Conservation (phyloP, 2,113 vertebrate species). For the Peromyscus leucopus region DNA sequence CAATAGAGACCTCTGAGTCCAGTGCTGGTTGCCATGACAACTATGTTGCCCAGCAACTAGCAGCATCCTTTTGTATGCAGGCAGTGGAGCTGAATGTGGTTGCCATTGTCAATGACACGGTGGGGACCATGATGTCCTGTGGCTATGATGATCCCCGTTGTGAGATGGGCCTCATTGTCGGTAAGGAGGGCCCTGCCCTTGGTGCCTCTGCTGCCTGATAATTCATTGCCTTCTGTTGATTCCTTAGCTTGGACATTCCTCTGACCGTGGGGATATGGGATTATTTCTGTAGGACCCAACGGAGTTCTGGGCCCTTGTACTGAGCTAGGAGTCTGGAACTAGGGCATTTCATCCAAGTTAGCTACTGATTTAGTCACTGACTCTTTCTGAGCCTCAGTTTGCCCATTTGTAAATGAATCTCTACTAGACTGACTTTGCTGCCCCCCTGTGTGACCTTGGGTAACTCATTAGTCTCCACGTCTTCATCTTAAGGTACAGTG, state of each 20-base stretch:
- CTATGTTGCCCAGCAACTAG: constrained; percentile 82
- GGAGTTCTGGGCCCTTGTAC: not conserved
- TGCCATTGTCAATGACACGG: constrained; percentile 90
- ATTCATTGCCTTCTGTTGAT: constrained; percentile 34
- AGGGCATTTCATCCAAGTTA: not conserved
- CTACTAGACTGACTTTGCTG: not conserved
- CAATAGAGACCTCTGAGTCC: constrained; percentile 71
- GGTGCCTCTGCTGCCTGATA: not conserved
- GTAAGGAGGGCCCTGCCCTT: constrained; percentile 77
- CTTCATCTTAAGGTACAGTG: not conserved
- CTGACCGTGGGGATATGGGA: not conserved
- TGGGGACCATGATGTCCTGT: constrained; percentile 92
- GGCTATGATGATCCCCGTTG: constrained; percentile 88
- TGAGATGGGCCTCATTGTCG: constrained; percentile 90
- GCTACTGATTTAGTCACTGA: constrained; percentile 1
- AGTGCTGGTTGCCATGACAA: constrained; percentile 77
- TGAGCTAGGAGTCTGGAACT: not conserved
- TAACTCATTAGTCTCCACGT: not conserved
- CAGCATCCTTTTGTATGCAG: constrained; percentile 82
- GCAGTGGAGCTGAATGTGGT: constrained; percentile 85
- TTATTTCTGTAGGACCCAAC: not conserved
- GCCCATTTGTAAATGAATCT: constrained; percentile 10
- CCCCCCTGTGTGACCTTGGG: not conserved
- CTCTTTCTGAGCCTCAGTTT: constrained; percentile 46
- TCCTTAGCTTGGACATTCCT: not conserved